These are phyloP conservation scores for Hafferia zeledoni DNA, from an alignment of 2,797 vertebrate species.

Conservation along the genomic window DNA sequence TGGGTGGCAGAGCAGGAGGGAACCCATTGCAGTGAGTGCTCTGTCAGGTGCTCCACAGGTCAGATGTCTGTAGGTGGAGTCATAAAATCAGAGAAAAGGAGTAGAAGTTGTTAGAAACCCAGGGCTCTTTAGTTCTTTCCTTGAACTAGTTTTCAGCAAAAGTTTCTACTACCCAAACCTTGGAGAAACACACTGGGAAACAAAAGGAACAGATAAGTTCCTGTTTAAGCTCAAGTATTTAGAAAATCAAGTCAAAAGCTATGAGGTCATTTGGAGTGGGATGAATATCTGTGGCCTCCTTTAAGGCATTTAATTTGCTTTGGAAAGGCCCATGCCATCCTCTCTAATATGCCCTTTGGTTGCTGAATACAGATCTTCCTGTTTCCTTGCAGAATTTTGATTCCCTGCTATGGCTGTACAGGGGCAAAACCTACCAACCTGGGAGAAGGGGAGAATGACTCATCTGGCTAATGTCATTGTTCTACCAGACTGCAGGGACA, in stretches of 20 bases:
- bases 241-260: background rate
- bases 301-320: background rate
- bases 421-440: background rate
- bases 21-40: background rate
- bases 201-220: background rate
- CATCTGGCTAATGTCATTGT: background rate
- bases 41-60: background rate
- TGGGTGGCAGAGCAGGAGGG: background rate
- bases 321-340: background rate
- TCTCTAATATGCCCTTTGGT: background rate
- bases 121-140: background rate
- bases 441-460: background rate
- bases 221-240: background rate
- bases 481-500: background rate
- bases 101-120: background rate
- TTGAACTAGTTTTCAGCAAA: background rate
- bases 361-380: background rate
- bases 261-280: background rate
- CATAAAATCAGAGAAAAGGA: background rate
- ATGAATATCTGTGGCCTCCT: background rate
- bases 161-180: background rate
- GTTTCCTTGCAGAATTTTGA: background rate
- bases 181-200: background rate
- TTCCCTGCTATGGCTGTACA: background rate
- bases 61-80: background rate